Evolutionary conservation across 2,797 vertebrate species (phyloP).

Genomic region (Octomys mimax): DNA sequence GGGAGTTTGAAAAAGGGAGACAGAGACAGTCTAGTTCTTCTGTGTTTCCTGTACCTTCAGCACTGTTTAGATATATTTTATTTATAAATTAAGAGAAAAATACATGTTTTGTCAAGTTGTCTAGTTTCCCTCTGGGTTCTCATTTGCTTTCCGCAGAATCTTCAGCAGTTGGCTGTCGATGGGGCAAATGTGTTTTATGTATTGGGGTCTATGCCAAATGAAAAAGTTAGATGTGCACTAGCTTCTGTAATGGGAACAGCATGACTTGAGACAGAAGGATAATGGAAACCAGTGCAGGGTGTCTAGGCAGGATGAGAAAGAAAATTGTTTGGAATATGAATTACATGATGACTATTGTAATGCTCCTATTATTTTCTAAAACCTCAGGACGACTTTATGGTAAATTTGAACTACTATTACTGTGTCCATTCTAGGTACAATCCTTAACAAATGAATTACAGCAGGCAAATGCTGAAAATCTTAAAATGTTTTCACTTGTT

Average conservation of each 20-base stretch:
- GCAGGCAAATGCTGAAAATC: slow-evolving; percentile 49
- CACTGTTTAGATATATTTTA: slow-evolving; percentile 64
- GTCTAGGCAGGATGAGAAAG: slow-evolving; percentile 78
- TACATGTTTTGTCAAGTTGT: slow-evolving; percentile 70
- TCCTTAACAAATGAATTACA: slow-evolving; percentile 71
- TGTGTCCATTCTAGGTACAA: slow-evolving; percentile 52
- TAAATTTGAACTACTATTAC: slow-evolving; percentile 69
- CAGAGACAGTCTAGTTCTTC: slow-evolving; percentile 27
- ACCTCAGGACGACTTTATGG: slow-evolving; percentile 63
- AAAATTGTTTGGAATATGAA: slow-evolving; percentile 79
- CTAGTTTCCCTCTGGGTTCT: slow-evolving; percentile 73
- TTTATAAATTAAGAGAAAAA: slow-evolving; percentile 64
- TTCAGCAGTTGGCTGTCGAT: slow-evolving; percentile 48
- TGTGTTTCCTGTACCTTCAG: slow-evolving; percentile 25
- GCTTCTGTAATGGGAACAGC: slow-evolving; percentile 75
- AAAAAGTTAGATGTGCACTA: slow-evolving; percentile 69
- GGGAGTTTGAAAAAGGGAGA: slow-evolving; percentile 41
- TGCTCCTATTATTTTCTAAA: slow-evolving; percentile 79
- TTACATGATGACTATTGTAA: slow-evolving; percentile 75
- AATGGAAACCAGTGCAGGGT: slow-evolving; percentile 75
- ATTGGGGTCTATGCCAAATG: slow-evolving; percentile 56
- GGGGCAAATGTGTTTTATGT: slow-evolving; percentile 69
- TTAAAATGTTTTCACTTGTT: slow-evolving; percentile 66
- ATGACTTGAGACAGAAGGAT: slow-evolving; percentile 68
- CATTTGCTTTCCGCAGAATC: slow-evolving; percentile 68